A percentile compares a stretch with the other conserved stretches of the same genome.
These are phyloP conservation scores for Cynodonichthys magdalenae DNA, from an alignment of 2,797 vertebrate genomes.

Conservation along the genomic window DNA sequence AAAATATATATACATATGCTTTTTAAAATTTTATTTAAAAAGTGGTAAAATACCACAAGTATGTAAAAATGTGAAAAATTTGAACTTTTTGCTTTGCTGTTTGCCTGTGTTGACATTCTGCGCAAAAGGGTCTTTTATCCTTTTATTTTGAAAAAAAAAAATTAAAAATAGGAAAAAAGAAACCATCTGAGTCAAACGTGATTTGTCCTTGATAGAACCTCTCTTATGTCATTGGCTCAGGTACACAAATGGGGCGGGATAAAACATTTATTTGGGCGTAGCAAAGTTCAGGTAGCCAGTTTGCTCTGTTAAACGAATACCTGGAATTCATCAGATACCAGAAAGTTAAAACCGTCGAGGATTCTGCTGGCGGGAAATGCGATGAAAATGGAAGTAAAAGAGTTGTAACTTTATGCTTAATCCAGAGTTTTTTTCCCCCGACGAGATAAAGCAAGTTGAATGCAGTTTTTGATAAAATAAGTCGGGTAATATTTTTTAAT, in stretches of 20 bases:
- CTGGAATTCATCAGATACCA: not conserved
- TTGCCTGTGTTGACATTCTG: too few relatives aligned
- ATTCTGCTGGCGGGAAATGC: not conserved
- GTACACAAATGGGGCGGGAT: conserved; percentile 15
- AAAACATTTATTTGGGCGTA: conserved; percentile 17
- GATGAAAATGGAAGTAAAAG: accelerated
- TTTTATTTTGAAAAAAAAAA: too few relatives aligned
- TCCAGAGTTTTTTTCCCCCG: not conserved
- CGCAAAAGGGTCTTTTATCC: too few relatives aligned
- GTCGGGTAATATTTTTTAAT: not conserved
- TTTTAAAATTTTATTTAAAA: too few relatives aligned
- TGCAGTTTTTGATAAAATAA: not conserved
- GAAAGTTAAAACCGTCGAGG: accelerated
- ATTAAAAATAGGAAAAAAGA: too few relatives aligned
- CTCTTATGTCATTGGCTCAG: conserved; percentile 44
- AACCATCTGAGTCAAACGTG: too few relatives aligned
- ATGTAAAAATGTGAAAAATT: too few relatives aligned
- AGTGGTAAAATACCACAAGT: too few relatives aligned
- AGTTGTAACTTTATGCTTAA: not conserved
- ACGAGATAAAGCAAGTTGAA: not conserved
- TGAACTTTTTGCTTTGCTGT: too few relatives aligned
- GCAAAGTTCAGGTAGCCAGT: conserved; percentile 7
- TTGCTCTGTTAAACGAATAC: not conserved
- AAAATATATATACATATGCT: too few relatives aligned
- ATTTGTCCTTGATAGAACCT: too few relatives aligned